A percentile compares a stretch with the other conserved stretches of the same genome.
Conservation (phyloP, 2,888 invertebrate species). For the Pemphredon lugubris region DNA sequence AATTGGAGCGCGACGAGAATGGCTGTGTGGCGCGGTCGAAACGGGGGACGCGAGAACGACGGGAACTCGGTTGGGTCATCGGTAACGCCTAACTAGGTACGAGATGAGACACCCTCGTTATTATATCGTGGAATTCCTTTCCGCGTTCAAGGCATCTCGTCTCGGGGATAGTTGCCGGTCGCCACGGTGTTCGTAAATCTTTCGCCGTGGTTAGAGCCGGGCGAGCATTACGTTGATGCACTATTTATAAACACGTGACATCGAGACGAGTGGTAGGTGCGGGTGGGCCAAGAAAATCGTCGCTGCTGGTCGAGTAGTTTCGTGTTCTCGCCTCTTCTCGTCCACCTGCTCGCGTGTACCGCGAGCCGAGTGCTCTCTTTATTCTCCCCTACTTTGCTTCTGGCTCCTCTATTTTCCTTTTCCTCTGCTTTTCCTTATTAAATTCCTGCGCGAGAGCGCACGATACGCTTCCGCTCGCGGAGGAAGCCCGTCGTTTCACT, state of each 20-base stretch:
- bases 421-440: conserved; percentile 30
- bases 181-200: conserved; percentile 76
- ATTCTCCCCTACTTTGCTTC: conserved; percentile 9
- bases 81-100: conserved; percentile 63
- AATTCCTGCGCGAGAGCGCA: conserved; percentile 32
- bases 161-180: conserved; percentile 45
- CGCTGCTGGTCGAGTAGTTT: conserved; percentile 45
- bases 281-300: conserved; percentile 65
- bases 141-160: conserved; percentile 71
- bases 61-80: conserved; percentile 47
- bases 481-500: conserved; percentile 1
- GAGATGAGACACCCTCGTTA: conserved; percentile 63
- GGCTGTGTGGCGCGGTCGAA: too few relatives aligned
- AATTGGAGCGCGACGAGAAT: too few relatives aligned
- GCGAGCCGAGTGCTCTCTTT: conserved; percentile 9
- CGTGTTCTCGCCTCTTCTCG: conserved; percentile 63
- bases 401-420: conserved; percentile 13
- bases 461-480: conserved; percentile 18
- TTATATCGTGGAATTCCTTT: conserved; percentile 74
- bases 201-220: conserved; percentile 71
- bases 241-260: conserved; percentile 80
- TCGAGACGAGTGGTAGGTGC: conserved; percentile 72
- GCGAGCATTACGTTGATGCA: conserved; percentile 77
- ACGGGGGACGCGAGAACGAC: conserved; percentile 22
- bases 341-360: conserved; percentile 61